These are phyloP conservation scores for Tachystola acroxantha DNA, from an alignment of 2,888 invertebrate genomes.

Conservation along the genomic window DNA sequence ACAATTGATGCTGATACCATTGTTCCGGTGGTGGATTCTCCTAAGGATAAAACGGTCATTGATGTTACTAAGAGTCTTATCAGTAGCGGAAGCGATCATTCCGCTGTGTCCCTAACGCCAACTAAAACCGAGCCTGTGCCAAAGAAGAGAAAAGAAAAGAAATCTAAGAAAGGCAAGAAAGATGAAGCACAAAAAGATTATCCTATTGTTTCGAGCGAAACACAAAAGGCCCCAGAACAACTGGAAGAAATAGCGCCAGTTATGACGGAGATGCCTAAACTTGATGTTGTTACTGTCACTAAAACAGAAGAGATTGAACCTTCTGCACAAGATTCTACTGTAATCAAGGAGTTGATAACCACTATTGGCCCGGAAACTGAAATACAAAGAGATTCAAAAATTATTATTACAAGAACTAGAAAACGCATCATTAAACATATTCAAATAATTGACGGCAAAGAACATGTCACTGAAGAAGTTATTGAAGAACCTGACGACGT, in stretches of 20 bases:
- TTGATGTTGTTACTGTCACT: no score
- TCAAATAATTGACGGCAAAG: slow-evolving; percentile 90
- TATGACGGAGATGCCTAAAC: no score
- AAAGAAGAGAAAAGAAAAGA: slow-evolving; percentile 11
- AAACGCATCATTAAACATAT: slow-evolving; percentile 86
- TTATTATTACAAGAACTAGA: slow-evolving; percentile 81
- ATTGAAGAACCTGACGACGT: slow-evolving; percentile 91
- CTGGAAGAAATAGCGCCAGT: no score
- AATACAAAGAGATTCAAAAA: slow-evolving; percentile 7
- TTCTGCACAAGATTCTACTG: slow-evolving; percentile 3
- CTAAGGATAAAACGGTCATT: slow-evolving; percentile 1
- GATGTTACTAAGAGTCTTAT: slow-evolving; percentile 25
- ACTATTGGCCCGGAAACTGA: slow-evolving; percentile 11
- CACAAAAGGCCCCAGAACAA: neutral
- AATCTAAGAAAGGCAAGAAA: slow-evolving; percentile 4
- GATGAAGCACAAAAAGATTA: neutral
- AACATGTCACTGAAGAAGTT: slow-evolving; percentile 89
- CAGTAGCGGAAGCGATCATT: slow-evolving; percentile 32
- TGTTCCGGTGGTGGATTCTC: neutral
- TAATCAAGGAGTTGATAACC: slow-evolving; percentile 12
- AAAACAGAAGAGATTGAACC: slow-evolving; percentile 4
- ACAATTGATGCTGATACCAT: neutral
- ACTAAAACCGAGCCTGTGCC: slow-evolving; percentile 21
- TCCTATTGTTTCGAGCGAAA: slow-evolving; percentile 1
- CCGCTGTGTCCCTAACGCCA: slow-evolving; percentile 11